Base-by-base conservation (phyloP, 2,797 vertebrate genomes). In the Jordanella pulchra region DNA sequence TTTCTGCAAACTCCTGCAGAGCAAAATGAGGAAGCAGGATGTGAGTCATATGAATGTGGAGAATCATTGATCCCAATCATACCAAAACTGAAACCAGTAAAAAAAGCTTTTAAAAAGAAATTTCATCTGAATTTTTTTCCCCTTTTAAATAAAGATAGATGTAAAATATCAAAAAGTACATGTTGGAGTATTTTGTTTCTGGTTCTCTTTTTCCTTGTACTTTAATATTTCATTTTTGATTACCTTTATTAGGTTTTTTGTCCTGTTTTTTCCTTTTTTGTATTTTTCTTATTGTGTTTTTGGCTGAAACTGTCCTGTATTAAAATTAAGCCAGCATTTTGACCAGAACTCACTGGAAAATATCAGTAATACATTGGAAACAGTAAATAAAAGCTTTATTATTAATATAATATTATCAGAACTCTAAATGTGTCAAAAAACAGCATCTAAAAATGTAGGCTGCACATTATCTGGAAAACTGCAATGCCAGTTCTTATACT, bases 1-100 rank as follows among this genome's bases (percentile, higher is more conserved):
- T 94, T 77, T 95, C 95, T 0, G 95, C 95, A 11, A 94, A 97
- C 78, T 96, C 95, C 96, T 96, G 68, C 35, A 45, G 28, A 78
- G 68, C 32, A 72, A 58, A 69, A 71, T 30, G 66, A 44, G 82
- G 14, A 72, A 15, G 9, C 5, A 30, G 27, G 54, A n/a, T 18
- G 25, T 65, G 21, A 76, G 45, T 74, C 30, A 60, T n/a, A 65
- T 23, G 44, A 65, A 15, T 53, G 1, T 11, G 0, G n/a, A 17
- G 42, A 27, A 67, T 12, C 51, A 25, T 10, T 14, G 42, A 63
- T 42, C 58, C 23, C 58, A 15, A 35, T 32, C 27, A 47, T 3
- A 1, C 28, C 10, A n/a, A 50, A 3, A 27, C 45, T 53, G 39
- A 65, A 21, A 25, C 12, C 27, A 58, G 63, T 28, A 32, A 25